These are phyloP conservation scores for Nothocercus nigrocapillus DNA, from an alignment of 2,113 vertebrate species.

Conservation along the genomic window DNA sequence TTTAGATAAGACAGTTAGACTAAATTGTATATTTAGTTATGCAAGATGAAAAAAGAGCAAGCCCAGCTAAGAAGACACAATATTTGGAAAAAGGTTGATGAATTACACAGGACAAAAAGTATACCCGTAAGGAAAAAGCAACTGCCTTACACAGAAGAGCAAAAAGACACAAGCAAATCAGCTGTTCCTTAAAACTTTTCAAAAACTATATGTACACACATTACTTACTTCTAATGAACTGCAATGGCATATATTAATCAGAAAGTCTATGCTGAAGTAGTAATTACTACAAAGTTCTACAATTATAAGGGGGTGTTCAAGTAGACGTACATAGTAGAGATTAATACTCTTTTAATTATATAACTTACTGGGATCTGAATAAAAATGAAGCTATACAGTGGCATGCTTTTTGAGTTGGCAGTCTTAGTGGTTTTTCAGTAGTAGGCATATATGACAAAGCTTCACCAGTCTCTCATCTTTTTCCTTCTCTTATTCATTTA, in stretches of 20 bases:
- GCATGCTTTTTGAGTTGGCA: not conserved
- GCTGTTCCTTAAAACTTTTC: not conserved
- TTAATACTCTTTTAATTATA: slow-evolving; percentile 51
- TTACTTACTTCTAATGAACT: not conserved
- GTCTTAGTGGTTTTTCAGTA: not conserved
- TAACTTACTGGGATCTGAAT: slow-evolving; percentile 15
- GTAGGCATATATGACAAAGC: not conserved
- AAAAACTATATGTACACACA: accelerated
- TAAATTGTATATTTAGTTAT: not conserved
- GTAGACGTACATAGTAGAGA: not conserved
- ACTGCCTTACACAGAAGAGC: not conserved
- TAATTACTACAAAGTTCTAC: slow-evolving; percentile 30
- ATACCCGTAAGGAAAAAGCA: not conserved
- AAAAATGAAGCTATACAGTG: not conserved
- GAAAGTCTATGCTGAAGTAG: not conserved
- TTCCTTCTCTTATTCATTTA: not conserved
- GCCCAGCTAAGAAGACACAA: not conserved
- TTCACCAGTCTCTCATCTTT: not conserved
- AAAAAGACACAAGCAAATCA: not conserved
- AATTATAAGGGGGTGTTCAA: not conserved
- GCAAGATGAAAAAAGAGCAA: not conserved
- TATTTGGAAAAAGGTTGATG: not conserved
- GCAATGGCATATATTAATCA: slow-evolving; percentile 11
- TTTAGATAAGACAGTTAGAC: too few relatives aligned
- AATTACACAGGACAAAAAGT: not conserved